Conservation (phyloP, 1,140 invertebrate genomes). For the Branchinecta lindahli region DNA sequence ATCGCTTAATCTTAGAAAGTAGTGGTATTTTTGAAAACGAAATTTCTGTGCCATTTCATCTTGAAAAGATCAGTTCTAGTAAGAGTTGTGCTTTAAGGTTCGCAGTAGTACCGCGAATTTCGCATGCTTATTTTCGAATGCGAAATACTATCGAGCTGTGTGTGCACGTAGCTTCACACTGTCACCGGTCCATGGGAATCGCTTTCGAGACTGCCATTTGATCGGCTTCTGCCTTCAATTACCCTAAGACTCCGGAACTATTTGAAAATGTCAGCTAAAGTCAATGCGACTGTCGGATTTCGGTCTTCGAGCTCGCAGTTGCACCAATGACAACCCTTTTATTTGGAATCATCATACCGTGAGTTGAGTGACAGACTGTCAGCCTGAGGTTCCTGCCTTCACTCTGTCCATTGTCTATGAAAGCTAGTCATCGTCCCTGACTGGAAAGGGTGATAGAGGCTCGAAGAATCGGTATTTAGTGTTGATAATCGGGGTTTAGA, state of each 20-base stretch:
- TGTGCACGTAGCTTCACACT: no score
- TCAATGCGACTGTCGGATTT: constrained; percentile 10
- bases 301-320: neutral
- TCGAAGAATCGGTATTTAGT: neutral
- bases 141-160: no score
- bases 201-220: neutral
- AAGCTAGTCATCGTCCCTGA: neutral
- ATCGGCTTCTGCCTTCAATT: constrained; percentile 6
- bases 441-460: constrained; percentile 2
- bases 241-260: constrained; percentile 2
- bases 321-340: constrained; percentile 5
- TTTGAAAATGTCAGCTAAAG: constrained; percentile 1
- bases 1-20: no score
- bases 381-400: neutral
- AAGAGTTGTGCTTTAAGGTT: no score
- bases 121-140: no score
- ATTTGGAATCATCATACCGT: neutral
- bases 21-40: no score
- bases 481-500: neutral
- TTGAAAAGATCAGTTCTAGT: no score
- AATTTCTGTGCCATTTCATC: no score
- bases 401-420: neutral
- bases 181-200: neutral
- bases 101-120: no score
- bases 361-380: constrained; percentile 6